A percentile compares a stretch with the other conserved stretches of the same genome.
Evolutionary conservation across 2,888 invertebrate species (phyloP).

Genomic region (Syrphus vitripennis): DNA sequence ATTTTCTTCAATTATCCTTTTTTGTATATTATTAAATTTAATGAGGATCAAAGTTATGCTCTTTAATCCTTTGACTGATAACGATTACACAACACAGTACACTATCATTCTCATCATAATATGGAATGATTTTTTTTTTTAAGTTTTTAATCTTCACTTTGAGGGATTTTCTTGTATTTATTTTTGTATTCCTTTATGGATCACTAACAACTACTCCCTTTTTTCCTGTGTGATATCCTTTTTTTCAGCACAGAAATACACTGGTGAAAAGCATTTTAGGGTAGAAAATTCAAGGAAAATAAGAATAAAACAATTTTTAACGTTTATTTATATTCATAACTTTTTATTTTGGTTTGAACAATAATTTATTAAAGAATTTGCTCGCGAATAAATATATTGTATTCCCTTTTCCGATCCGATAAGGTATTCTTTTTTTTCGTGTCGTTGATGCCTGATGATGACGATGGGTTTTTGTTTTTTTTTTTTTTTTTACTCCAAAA

Average conservation of each 20-base stretch:
- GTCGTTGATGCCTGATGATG: conserved; percentile 31
- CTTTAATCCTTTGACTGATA: conserved; percentile 34
- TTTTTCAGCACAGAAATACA: conserved; percentile 5
- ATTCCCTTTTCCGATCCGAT: conserved; percentile 24
- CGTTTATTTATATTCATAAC: conserved; percentile 47
- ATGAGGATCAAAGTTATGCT: not conserved
- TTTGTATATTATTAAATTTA: not conserved
- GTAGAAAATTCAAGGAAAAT: conserved; percentile 7
- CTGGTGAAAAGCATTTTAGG: conserved; percentile 39
- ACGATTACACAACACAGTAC: conserved; percentile 25
- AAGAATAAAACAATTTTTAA: conserved; percentile 21
- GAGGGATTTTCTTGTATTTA: conserved; percentile 5
- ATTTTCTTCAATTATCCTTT: conserved; percentile 53
- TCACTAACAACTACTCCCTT: conserved; percentile 38
- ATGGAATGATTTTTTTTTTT: conserved; percentile 17
- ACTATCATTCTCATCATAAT: conserved; percentile 30
- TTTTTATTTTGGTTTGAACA: conserved; percentile 13
- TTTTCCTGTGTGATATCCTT: conserved; percentile 6
- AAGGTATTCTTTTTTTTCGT: conserved; percentile 42
- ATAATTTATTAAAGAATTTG: conserved; percentile 51
- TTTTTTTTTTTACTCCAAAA: conserved; percentile 20
- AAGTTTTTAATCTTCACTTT: conserved; percentile 2
- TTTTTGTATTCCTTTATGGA: not conserved
- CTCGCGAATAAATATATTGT: conserved; percentile 42
- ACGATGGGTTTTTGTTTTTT: conserved; percentile 40